A percentile compares a stretch with the other conserved stretches of the same genome.
Conservation (phyloP, 1,140 invertebrate genomes). For the Cydia strobilella region DNA sequence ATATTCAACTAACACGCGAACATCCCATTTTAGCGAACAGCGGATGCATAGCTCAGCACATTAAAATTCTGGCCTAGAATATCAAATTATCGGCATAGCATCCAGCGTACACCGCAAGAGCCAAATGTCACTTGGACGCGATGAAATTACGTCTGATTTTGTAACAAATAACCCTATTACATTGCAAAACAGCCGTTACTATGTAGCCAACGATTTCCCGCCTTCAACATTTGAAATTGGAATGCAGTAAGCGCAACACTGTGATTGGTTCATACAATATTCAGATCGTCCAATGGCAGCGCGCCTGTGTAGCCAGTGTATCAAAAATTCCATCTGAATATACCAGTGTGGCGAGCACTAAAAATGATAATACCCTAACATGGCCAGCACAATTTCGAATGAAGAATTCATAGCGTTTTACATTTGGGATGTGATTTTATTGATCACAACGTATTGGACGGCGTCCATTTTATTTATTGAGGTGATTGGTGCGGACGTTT, state of each 20-base stretch:
- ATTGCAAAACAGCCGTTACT: constrained; percentile 59
- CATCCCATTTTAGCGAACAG: background rate
- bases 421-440: constrained; percentile 74
- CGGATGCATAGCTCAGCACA: constrained; percentile 5
- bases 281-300: constrained; percentile 72
- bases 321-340: constrained; percentile 80
- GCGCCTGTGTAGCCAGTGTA: constrained; percentile 76
- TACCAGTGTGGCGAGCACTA: constrained; percentile 77
- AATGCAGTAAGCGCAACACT: constrained; percentile 74
- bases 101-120: background rate
- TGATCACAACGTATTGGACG: constrained; percentile 65
- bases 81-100: constrained; percentile 14
- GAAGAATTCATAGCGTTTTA: constrained; percentile 77
- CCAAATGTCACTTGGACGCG: constrained; percentile 29
- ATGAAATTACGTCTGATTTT: constrained; percentile 51
- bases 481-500: constrained; percentile 41
- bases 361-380: constrained; percentile 79
- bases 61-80: constrained; percentile 24
- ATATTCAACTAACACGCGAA: background rate
- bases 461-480: constrained; percentile 70
- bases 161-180: constrained; percentile 54
- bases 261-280: constrained; percentile 79
- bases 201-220: constrained; percentile 66
- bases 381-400: constrained; percentile 75
- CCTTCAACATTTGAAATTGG: constrained; percentile 77